phyloP scores from a whole-genome alignment of 2,113 vertebrate species.

The Gopherus flavomarginatus region DNA sequence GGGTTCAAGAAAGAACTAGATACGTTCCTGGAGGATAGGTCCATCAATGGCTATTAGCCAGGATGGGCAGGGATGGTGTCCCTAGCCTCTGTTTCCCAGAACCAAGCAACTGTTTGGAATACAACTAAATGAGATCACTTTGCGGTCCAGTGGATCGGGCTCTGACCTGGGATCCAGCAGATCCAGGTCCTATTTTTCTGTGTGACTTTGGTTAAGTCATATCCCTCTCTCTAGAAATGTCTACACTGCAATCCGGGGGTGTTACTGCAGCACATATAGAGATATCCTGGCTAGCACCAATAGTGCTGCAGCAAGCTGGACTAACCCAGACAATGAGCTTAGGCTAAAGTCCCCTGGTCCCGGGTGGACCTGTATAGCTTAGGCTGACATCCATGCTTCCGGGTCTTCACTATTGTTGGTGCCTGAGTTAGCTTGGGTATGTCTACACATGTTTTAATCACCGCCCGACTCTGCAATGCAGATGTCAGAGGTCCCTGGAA shows the following conservation, averaged over 20 bases:
- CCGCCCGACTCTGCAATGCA: no score
- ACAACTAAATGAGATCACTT: not conserved
- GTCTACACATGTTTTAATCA: no score
- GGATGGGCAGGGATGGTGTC: not conserved
- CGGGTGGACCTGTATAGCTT: not conserved
- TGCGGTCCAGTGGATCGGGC: not conserved
- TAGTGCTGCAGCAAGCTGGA: no score
- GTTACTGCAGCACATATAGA: not conserved
- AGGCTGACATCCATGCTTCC: not conserved
- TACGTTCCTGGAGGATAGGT: not conserved
- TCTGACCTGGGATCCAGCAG: no score
- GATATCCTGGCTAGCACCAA: not conserved
- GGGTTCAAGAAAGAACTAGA: not conserved
- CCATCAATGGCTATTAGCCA: not conserved
- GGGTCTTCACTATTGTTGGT: no score
- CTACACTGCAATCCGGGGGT: not conserved
- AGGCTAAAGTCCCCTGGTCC: no score
- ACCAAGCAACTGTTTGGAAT: not conserved
- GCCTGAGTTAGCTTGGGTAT: no score
- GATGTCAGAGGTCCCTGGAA: no score
- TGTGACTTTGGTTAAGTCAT: not conserved
- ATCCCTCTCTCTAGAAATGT: not conserved
- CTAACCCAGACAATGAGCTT: no score
- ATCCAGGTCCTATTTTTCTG: not conserved
- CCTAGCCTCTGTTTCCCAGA: not conserved